phyloP scores from a whole-genome alignment of 2,888 invertebrate species.

The Caenorhabditis japonica region DNA sequence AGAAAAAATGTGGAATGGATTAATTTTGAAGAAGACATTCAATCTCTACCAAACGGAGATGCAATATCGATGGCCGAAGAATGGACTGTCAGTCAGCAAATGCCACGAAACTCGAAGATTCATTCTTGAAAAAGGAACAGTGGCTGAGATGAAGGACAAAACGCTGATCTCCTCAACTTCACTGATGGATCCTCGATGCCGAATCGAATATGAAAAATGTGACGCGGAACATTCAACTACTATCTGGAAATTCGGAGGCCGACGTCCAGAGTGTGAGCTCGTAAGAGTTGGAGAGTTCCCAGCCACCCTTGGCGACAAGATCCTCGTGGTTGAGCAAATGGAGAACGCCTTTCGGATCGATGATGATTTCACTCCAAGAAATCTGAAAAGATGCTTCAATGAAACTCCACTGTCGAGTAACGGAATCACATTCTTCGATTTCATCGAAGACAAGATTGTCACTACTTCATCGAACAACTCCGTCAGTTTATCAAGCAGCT shows the following conservation, averaged over 20 bases:
- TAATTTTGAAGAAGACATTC: neutral
- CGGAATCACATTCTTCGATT: neutral
- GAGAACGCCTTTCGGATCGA: constrained; percentile 8
- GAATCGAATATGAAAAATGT: constrained; percentile 6
- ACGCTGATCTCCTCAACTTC: neutral
- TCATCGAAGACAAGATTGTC: too few species aligned
- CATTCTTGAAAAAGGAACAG: neutral
- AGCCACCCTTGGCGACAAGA: constrained; percentile 1
- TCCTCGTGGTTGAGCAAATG: neutral
- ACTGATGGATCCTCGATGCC: neutral
- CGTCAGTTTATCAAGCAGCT: too few species aligned
- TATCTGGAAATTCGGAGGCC: neutral
- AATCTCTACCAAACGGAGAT: neutral
- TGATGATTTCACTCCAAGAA: neutral
- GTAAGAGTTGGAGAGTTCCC: neutral
- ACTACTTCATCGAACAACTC: too few species aligned
- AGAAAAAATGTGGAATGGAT: constrained; percentile 1
- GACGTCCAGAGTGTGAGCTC: neutral
- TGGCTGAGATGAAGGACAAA: neutral
- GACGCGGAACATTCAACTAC: neutral
- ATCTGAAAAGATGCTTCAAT: neutral
- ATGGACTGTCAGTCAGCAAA: neutral
- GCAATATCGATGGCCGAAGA: neutral
- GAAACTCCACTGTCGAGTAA: neutral
- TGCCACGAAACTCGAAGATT: neutral